Evolutionary conservation across 2,113 vertebrate species (phyloP), one percentile per base, ranked within the genome.

Genomic region (Pseudorhombus dupliciocellatus): DNA sequence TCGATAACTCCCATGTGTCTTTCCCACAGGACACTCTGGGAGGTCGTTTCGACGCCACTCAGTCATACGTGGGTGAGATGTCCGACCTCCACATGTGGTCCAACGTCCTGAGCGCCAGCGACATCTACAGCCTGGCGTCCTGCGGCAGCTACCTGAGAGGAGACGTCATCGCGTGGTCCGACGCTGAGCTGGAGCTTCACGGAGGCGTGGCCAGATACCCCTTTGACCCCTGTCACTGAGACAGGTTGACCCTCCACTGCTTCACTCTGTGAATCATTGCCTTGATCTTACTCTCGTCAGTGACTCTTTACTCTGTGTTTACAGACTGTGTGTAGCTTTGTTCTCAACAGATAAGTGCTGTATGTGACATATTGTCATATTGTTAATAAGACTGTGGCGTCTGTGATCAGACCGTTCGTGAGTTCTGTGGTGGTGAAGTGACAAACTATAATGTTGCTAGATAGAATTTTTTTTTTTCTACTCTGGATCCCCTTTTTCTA

Each of bases 1-100:
- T 0, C 53, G 28, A 63, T 12, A 4, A 3, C 9, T 16, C 42
- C 4, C n/a, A 4, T 34, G 5, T 25, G 12, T 77, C 15, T 37
- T 10, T 55, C 40, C 22, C 51, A n/a, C 79, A 95, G 94, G 94
- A 95, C 85, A 93, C 93, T 8, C 88, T 95, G 1, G 94, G 94
- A 2, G 94, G 94, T 5, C 93, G 93, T 2, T 95, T 95, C 18
- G 94, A 96, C 48, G 92, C 93, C 64, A 91, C 94, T 7, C 94
- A 94, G 88, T 93, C 94, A 0, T 96, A 94, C 21, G 91, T 96
- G 54, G 94, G 94, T 0, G 94, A 95, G 72, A 91, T 96, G 74
- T 92, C 95, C 0, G 94, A 95, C 66, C 77, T 96, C 56, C 91
- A 96, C 72, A 86, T 96, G 90, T 96, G 95, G 95, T 93, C 94